These are phyloP conservation scores for Nematolebias whitei DNA, from an alignment of 2,113 vertebrate genomes.

Conservation along the genomic window DNA sequence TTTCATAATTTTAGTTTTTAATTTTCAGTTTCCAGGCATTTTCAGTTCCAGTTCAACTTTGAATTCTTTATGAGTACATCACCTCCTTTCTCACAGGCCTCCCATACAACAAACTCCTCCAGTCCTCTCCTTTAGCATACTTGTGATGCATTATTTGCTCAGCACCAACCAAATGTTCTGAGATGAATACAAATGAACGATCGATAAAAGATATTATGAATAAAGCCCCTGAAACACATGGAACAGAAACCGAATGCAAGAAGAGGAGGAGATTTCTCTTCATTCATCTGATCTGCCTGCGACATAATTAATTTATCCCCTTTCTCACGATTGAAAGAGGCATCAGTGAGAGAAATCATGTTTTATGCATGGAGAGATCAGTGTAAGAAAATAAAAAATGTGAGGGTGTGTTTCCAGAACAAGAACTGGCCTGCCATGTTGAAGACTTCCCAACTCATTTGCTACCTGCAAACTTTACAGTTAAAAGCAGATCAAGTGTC, in stretches of 20 bases:
- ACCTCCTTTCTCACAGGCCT: background rate
- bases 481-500: background rate
- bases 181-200: slow-evolving; percentile 34
- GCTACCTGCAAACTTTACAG: background rate
- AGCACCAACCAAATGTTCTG: slow-evolving; percentile 3
- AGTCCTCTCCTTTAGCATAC: background rate
- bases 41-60: background rate
- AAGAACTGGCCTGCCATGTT: slow-evolving; percentile 14
- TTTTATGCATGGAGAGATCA: slow-evolving; percentile 62
- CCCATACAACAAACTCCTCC: background rate
- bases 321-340: slow-evolving; percentile 41
- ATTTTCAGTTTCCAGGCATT: too few relatives aligned
- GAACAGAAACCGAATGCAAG: slow-evolving; percentile 10
- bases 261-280: slow-evolving; percentile 24
- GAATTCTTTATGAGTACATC: background rate
- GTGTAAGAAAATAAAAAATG: slow-evolving; percentile 8
- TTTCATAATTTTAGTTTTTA: too few relatives aligned
- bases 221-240: background rate
- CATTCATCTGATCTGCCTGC: slow-evolving; percentile 32
- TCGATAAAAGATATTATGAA: slow-evolving; percentile 16
- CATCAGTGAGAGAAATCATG: slow-evolving; percentile 39
- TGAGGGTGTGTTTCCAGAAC: slow-evolving; percentile 39
- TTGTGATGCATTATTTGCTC: slow-evolving; percentile 6
- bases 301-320: slow-evolving; percentile 65
- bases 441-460: too few relatives aligned